Evolutionary conservation across 2,888 invertebrate genomes (phyloP).

Genomic region (Spicauda simplicius): DNA sequence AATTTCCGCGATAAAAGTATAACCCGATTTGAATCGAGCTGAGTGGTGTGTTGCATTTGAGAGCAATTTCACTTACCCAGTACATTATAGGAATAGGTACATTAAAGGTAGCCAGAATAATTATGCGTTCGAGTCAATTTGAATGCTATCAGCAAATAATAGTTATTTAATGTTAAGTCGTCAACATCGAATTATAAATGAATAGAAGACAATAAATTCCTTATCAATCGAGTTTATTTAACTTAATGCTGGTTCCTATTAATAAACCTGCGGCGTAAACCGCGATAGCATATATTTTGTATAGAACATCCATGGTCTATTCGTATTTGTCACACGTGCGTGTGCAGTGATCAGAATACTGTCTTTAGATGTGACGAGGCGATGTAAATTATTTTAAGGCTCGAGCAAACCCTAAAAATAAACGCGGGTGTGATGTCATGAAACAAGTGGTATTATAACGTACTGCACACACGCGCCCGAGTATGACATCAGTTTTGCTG

Average conservation of each 20-base stretch:
- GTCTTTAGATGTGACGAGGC: slow-evolving; percentile 34
- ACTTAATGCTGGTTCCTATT: slow-evolving; percentile 5
- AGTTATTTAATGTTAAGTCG: background rate
- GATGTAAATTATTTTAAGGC: slow-evolving; percentile 70
- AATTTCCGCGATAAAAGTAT: slow-evolving; percentile 67
- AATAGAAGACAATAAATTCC: background rate
- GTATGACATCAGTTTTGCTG: slow-evolving; percentile 76
- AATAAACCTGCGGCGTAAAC: background rate
- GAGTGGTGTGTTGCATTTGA: slow-evolving; percentile 53
- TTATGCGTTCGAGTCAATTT: background rate
- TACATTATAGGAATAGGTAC: background rate
- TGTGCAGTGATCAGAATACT: slow-evolving; percentile 30
- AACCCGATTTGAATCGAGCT: slow-evolving; percentile 48
- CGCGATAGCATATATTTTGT: slow-evolving; percentile 11
- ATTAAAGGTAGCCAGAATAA: background rate
- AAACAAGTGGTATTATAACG: slow-evolving; percentile 69
- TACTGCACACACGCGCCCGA: slow-evolving; percentile 68
- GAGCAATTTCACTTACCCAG: slow-evolving; percentile 43
- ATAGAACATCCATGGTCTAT: slow-evolving; percentile 27
- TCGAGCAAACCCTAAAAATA: slow-evolving; percentile 75
- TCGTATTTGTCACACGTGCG: slow-evolving; percentile 24
- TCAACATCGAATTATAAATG: slow-evolving; percentile 4
- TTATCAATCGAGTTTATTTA: slow-evolving; percentile 15
- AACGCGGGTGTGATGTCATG: slow-evolving; percentile 78
- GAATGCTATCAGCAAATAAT: slow-evolving; percentile 7